phyloP scores from a whole-genome alignment of 2,113 vertebrate species.

The Columba janthina region DNA sequence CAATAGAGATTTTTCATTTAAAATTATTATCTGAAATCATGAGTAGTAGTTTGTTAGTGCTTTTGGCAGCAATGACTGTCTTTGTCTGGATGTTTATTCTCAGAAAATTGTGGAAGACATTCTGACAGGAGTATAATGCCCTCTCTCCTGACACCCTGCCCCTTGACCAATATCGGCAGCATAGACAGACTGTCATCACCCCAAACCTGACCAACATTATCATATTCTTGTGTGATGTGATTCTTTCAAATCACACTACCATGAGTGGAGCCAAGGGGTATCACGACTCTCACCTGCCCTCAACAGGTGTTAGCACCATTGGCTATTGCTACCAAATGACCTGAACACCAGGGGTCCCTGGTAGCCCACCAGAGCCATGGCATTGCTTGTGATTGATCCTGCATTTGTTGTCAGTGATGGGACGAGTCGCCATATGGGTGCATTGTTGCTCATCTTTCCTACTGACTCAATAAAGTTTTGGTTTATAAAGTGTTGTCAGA shows the following conservation, averaged over 20 bases:
- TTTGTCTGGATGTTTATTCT: background rate
- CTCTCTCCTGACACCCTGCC: background rate
- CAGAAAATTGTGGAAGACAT: background rate
- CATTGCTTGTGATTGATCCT: background rate
- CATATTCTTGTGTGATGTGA: accelerated
- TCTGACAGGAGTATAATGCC: background rate
- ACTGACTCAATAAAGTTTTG: background rate
- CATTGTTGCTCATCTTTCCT: background rate
- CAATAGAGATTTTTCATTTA: background rate
- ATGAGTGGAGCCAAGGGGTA: background rate
- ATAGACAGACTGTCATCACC: background rate
- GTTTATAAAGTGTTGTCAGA: background rate
- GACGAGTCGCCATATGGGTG: accelerated
- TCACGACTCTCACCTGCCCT: background rate
- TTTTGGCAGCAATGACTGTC: background rate
- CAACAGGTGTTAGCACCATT: background rate
- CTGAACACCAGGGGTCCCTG: background rate
- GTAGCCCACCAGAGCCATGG: background rate
- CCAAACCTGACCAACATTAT: background rate
- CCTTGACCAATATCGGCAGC: background rate
- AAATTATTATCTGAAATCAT: background rate
- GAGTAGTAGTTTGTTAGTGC: background rate
- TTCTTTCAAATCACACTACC: background rate
- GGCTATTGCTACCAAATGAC: background rate
- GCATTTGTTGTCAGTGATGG: background rate